Base-by-base conservation (phyloP, 2,113 vertebrate genomes). In the Vidua macroura region DNA sequence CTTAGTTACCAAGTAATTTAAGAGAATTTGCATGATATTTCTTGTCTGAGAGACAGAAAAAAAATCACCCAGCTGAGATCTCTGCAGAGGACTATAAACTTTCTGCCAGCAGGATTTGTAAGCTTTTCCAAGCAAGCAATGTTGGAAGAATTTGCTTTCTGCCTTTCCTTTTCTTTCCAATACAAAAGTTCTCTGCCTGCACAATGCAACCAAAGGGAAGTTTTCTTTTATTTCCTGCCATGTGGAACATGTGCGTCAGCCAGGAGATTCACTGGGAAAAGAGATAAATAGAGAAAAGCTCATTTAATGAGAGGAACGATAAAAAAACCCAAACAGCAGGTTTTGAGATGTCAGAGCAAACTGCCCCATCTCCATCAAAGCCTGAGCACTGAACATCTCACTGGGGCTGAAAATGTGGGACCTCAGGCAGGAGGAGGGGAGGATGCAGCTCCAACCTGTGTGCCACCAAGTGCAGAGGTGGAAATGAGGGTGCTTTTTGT, bases 1-100 rank as follows among this genome's bases (percentile, higher is more conserved):
- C 85, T 81, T 62, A 86, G 80, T 93, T 91, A 93, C 86, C 12
- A 60, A 81, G 90, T 90, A 86, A 94, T 92, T 97, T 88, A 93
- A 75, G 88, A 84, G 83, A 94, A 90, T 94, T 83, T 94, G 83
- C 44, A 39, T 63, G 44, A 31, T 88, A 72, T 94, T 96, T 95
- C 31, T 96, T 95, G 52, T 78, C 76, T 86, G 76, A 89, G 66
- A 93, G 58, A 76, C 64, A 75, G 80, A 64, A 74, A 80, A 94
- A 92, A 83, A 30, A 88, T 60, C 60, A 64, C 49, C 66, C 90
- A 94, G 58, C 64, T 93, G 92, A 83, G 88, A 86, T 93, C 66
- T 93, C 64, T 82, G 39, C 70, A 79, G 86, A 94, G 66, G 78
- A 20, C 74, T 82, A 82, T 91, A 92, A 96, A 87, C 86, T 66